Base-by-base conservation (phyloP, 2,113 vertebrate genomes). In the Craseonycteris thonglongyai region DNA sequence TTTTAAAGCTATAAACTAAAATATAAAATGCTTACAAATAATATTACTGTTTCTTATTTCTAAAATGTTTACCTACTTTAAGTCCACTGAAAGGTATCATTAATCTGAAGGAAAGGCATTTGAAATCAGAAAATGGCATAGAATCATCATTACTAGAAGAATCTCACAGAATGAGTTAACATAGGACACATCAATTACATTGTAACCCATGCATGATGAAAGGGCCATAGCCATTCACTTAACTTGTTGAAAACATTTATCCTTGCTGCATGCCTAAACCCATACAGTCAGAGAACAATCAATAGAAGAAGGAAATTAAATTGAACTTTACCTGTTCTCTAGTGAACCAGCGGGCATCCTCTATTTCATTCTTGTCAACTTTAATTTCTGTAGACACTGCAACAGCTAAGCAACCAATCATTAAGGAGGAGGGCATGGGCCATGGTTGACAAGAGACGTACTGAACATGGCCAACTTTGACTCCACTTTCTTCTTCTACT, bases 381-480 rank as follows among this genome's bases (percentile, higher is more conserved):
- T 95, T 99, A 98, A 99, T 99, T 98, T 99, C 98, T 51, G 99
- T 99, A 65, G 99, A 99, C 88, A 98, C 66, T 94, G 99, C 99
- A 93, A 98, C 98, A 65, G 99, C 98, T 92, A 99, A 98, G 97
- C 99, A 99, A 90, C 99, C 99, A 95, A 99, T 99, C 99, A 99
- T 99, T 84, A 99, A 98, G 61, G 98, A 99, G 84, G 99, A 99
- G 5, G 99, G 99, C 99, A 99, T 99, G 49, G 99, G 99, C 99
- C 99, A 99, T 0, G 99, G 99, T 90, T 99, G 99, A 97, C 98
- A 99, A 97, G 98, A 99, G 90, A 99, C 93, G 9, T 99, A 99
- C 94, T 98, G 98, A 82, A 99, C 99, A n/a, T 98, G 97, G 40
- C 99, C 99, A 49, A 99, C 98, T 98, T 97, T 99, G 94, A 99